Conservation (phyloP, 2,113 vertebrate species). For the Xiphias gladius region DNA sequence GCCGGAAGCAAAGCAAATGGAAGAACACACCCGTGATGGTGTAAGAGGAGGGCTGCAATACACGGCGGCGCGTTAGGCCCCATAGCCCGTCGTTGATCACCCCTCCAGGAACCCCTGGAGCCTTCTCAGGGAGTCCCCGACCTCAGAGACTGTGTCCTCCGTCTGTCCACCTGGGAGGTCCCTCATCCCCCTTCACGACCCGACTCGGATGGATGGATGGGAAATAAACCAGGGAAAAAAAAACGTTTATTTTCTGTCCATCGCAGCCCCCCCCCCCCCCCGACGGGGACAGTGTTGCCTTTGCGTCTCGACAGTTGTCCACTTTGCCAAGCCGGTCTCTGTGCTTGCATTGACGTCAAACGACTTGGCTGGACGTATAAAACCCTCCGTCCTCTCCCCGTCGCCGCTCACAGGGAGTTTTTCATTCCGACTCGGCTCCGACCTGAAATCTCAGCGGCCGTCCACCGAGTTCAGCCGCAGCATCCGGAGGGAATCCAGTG, state of each 20-base stretch:
- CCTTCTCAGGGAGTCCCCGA: not conserved
- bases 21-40: too few relatives aligned
- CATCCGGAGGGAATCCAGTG: conserved; percentile 59
- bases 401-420: conserved; percentile 70
- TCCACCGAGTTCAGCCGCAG: conserved; percentile 55
- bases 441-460: conserved; percentile 42
- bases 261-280: conserved; percentile 41
- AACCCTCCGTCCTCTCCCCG: conserved; percentile 74
- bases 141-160: not conserved
- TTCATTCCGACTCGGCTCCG: conserved; percentile 28
- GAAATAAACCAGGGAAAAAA: conserved; percentile 3
- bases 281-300: conserved; percentile 32
- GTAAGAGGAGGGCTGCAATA: too few relatives aligned
- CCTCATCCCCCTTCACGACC: not conserved
- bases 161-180: not conserved
- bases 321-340: conserved; percentile 80
- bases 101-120: not conserved
- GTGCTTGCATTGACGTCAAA: conserved; percentile 89
- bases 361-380: conserved; percentile 85
- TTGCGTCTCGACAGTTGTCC: conserved; percentile 66
- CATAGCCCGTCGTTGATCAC: too few relatives aligned
- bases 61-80: too few relatives aligned
- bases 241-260: conserved; percentile 17
- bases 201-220: conserved; percentile 1
- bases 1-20: too few relatives aligned